These are phyloP conservation scores for Delphinus delphis DNA, from an alignment of 2,113 vertebrate species.

Conservation along the genomic window DNA sequence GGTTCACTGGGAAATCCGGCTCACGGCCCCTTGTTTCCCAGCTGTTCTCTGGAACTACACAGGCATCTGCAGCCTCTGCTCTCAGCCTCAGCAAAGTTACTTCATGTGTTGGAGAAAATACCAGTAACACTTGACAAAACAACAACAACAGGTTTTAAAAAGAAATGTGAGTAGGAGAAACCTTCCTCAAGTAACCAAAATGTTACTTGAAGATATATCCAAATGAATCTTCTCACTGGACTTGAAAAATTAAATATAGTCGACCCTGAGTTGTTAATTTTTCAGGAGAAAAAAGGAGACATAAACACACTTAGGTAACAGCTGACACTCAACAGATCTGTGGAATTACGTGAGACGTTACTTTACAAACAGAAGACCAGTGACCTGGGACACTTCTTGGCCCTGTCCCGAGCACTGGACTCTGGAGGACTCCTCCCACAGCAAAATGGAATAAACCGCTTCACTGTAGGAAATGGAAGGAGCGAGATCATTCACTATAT, in stretches of 20 bases:
- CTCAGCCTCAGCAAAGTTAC: background rate
- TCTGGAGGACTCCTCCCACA: rapidly evolving
- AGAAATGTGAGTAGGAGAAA: background rate
- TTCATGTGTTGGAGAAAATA: rapidly evolving
- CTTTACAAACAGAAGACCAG: background rate
- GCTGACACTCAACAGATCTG: background rate
- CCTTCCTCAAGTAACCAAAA: background rate
- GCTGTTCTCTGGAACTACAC: background rate
- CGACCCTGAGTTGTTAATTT: background rate
- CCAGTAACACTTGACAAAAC: background rate
- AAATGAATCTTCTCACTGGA: background rate
- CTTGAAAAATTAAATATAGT: background rate
- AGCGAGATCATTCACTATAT: too few species aligned
- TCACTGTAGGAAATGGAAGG: background rate
- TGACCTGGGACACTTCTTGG: rapidly evolving
- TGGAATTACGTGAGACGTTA: too few species aligned
- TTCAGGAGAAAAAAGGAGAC: background rate
- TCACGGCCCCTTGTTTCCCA: too few species aligned
- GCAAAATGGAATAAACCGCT: background rate
- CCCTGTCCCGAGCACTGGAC: rapidly evolving
- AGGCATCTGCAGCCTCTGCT: rapidly evolving
- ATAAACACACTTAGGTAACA: background rate
- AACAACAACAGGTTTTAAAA: background rate
- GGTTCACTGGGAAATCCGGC: rapidly evolving
- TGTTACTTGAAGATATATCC: background rate